phyloP scores from a whole-genome alignment of 2,113 vertebrate genomes.

The Crotalus horridus region DNA sequence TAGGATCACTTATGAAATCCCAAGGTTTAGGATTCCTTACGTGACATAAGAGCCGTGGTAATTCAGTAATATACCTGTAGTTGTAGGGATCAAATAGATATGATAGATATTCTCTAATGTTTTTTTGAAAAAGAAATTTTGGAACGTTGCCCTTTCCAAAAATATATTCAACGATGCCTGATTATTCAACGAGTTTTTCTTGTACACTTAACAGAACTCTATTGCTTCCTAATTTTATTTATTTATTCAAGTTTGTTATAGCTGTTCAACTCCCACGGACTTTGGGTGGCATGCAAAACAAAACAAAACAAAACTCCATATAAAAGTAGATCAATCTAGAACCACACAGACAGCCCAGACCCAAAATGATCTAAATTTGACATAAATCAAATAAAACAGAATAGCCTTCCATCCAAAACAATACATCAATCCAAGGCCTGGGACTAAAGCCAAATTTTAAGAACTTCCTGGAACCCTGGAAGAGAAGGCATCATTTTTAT shows the following conservation, averaged over 20 bases:
- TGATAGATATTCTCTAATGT: background rate
- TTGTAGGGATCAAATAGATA: background rate
- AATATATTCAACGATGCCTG: background rate
- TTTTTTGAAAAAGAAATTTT: background rate
- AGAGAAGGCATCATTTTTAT: background rate
- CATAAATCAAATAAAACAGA: background rate
- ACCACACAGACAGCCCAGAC: background rate
- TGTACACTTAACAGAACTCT: background rate
- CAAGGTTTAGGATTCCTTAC: background rate
- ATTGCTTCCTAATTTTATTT: background rate
- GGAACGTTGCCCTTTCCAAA: background rate
- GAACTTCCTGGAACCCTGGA: background rate
- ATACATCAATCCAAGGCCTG: background rate
- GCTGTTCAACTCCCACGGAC: background rate
- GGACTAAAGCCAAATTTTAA: background rate
- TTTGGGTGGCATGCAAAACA: background rate
- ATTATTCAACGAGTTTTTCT: background rate
- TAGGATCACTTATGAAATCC: background rate
- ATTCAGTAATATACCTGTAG: background rate
- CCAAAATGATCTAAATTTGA: background rate
- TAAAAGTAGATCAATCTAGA: background rate
- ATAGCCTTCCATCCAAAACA: background rate
- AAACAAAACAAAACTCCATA: background rate
- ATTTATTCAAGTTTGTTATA: background rate
- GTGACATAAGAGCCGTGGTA: background rate